A percentile compares a stretch with the other conserved stretches of the same genome.
Evolutionary conservation across 2,113 vertebrate species (phyloP).

Genomic region (Brachyhypopomus gauderio): DNA sequence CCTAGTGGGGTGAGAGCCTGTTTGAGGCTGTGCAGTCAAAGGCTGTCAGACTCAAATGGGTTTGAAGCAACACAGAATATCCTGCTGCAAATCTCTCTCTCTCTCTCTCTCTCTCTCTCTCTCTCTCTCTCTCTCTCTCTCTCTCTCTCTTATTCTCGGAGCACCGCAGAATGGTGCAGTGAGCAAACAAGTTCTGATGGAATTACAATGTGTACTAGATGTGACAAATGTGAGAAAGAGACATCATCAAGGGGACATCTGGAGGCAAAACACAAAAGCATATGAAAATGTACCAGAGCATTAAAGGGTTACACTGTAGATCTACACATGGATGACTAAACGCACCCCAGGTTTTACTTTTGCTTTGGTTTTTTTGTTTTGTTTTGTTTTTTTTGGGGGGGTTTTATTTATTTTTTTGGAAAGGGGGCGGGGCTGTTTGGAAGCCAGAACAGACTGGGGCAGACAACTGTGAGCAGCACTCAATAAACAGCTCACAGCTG

Average conservation of each 20-base stretch:
- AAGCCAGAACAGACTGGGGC: conserved; percentile 30
- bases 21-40: conserved; percentile 42
- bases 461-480: neutral
- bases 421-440: conserved; percentile 3
- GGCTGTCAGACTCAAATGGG: conserved; percentile 45
- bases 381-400: too few relatives aligned
- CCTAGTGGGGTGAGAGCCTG: conserved; percentile 13
- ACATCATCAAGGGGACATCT: conserved; percentile 35
- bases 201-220: conserved; percentile 47
- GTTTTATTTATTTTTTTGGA: neutral
- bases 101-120: too few relatives aligned
- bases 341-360: too few relatives aligned
- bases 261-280: conserved; percentile 27
- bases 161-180: conserved; percentile 18
- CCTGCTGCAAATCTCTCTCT: conserved; percentile 26
- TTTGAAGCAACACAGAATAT: conserved; percentile 18
- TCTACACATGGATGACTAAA: conserved; percentile 25
- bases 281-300: conserved; percentile 11
- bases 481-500: conserved; percentile 32
- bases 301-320: conserved; percentile 21
- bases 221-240: conserved; percentile 45
- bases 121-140: conserved; percentile 3
- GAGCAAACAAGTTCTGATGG: conserved; percentile 37
- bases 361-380: too few relatives aligned
- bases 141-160: conserved; percentile 1